Evolutionary conservation across 2,113 vertebrate genomes (phyloP).

Genomic region (Dasyornis broadbenti): DNA sequence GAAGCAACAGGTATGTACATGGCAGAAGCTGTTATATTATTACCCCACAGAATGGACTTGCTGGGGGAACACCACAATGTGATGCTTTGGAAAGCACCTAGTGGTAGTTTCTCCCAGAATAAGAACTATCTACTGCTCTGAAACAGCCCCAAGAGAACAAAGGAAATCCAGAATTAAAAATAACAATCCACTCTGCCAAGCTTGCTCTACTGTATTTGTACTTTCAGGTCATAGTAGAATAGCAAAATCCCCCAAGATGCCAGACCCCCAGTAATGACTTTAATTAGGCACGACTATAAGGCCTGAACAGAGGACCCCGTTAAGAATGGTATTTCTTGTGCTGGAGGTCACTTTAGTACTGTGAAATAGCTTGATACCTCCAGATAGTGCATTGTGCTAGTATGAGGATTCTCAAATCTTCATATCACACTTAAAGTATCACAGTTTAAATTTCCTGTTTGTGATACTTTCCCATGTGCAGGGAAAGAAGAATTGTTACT

Average conservation of each 20-base stretch:
- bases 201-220: background rate
- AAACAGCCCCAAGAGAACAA: background rate
- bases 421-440: background rate
- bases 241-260: background rate
- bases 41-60: background rate
- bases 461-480: background rate
- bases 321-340: background rate
- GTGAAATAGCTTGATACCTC: background rate
- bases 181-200: background rate
- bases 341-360: background rate
- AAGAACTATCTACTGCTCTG: background rate
- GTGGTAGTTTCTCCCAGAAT: background rate
- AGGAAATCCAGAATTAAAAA: background rate
- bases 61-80: background rate
- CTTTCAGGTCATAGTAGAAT: background rate
- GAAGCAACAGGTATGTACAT: conserved; percentile 78
- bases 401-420: background rate
- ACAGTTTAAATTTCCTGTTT: background rate
- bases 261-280: background rate
- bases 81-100: background rate
- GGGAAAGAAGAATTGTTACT: background rate
- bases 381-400: background rate
- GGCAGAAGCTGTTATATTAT: background rate
- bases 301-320: background rate
- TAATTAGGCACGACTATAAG: background rate